Percentiles rank a stretch among this genome's conserved stretches.
These are phyloP conservation scores for Chunga burmeisteri DNA, from an alignment of 2,113 vertebrate genomes.

Conservation along the genomic window DNA sequence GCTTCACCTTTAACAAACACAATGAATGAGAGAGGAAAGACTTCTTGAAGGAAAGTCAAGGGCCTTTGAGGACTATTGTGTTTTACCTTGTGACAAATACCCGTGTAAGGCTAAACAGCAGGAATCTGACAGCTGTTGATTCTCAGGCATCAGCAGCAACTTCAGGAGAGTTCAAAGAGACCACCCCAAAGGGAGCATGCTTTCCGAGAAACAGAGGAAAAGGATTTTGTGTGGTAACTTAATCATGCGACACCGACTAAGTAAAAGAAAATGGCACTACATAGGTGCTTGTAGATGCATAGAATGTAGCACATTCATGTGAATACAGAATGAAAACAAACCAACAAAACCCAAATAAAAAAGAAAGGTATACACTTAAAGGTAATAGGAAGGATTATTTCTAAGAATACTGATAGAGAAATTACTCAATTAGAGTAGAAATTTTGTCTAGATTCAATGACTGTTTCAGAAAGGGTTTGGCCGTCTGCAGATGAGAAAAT, in stretches of 20 bases:
- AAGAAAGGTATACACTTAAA: not conserved
- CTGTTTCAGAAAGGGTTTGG: not conserved
- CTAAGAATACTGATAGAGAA: not conserved
- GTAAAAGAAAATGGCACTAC: not conserved
- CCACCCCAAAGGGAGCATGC: not conserved
- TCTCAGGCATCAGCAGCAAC: not conserved
- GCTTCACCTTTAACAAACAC: not conserved
- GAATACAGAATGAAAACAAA: not conserved
- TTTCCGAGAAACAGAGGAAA: not conserved
- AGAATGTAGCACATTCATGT: not conserved
- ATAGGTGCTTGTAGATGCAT: not conserved
- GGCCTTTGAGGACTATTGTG: not conserved
- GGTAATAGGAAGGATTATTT: not conserved
- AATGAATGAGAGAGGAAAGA: not conserved
- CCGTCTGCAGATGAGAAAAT: not conserved
- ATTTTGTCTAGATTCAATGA: not conserved
- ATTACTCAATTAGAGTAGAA: not conserved
- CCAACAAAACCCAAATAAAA: not conserved
- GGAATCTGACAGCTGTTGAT: not conserved
- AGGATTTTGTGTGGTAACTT: not conserved
- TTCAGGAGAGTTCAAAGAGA: not conserved
- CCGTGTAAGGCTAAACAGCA: not conserved
- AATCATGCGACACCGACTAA: not conserved
- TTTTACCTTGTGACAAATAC: not conserved
- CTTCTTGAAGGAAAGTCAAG: not conserved